Base-by-base conservation (phyloP, 2,113 vertebrate species). In the Colossoma macropomum region DNA sequence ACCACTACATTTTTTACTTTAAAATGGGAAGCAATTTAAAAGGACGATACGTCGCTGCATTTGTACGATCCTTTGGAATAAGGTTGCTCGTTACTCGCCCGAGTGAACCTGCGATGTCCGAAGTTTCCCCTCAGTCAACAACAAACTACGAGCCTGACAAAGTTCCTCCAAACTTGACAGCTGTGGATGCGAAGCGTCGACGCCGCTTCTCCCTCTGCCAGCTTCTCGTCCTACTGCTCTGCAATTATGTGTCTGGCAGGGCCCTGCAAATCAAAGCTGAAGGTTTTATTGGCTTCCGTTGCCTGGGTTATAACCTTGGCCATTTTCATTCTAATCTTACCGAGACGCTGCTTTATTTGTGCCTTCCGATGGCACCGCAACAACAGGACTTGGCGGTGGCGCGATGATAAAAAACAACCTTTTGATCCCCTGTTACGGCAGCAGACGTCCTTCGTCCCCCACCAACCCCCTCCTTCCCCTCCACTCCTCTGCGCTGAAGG, bases 261-360 rank as follows among this genome's bases (percentile, higher is more conserved):
- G 56, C 56, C 71, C 48, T 60, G 75, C 82, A 75, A 89, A 90
- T 88, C 82, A 85, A 78, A 82, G 75, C 81, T 87, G 87, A 87
- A 84, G 87, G 84, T 87, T 88, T 90, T 88, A 87, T 90, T 89
- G 83, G 71, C 80, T 87, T 50, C 52, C 65, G 63, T 77, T 86
- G 81, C 77, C 85, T 82, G 86, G 79, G 81, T 90, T 82, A 82
- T 85, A 85, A 85, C 81, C 79, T 80, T 76, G 41, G 74, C 82
- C 38, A 60, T 73, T 85, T 87, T 88, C 75, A 82, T 87, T 86
- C 54, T 80, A 70, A 82, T 86, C 69, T 80, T 73, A 77, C 27
- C 54, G 75, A 78, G 79, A 82, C 16, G 16, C 75, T 62, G 38
- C 38, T 28, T 66, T 77, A 63, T 77, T 79, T 79, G 75, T 71